These are phyloP conservation scores for Patella ulyssiponensis DNA, from an alignment of 2,888 invertebrate species.

Conservation along the genomic window DNA sequence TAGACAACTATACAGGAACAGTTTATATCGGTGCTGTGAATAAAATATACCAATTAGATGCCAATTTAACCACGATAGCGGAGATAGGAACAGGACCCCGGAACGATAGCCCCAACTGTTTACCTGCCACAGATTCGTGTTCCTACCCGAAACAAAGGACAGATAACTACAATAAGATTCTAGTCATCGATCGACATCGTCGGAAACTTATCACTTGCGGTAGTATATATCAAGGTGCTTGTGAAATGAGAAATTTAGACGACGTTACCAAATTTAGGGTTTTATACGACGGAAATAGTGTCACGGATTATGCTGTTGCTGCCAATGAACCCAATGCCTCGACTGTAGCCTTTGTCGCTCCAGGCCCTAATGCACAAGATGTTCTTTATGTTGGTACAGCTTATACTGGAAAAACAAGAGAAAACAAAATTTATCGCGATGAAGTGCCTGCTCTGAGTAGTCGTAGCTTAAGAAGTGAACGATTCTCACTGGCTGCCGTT, in stretches of 20 bases:
- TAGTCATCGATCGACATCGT: conserved; percentile 56
- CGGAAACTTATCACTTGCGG: conserved; percentile 67
- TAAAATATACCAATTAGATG: conserved; percentile 90
- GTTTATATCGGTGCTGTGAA: conserved; percentile 80
- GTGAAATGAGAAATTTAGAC: conserved; percentile 57
- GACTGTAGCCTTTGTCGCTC: conserved; percentile 96
- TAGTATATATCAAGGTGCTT: conserved; percentile 66
- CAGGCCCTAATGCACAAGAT: conserved; percentile 75
- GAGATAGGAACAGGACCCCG: conserved; percentile 76
- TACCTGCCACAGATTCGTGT: conserved; percentile 70
- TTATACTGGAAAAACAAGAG: conserved; percentile 50
- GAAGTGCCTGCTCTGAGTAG: conserved; percentile 96
- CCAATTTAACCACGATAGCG: conserved; percentile 86
- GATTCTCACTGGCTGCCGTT: conserved; percentile 47
- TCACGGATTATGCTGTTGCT: conserved; percentile 78
- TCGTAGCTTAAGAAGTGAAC: conserved; percentile 48
- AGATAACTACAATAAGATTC: conserved; percentile 65
- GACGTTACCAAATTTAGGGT: conserved; percentile 49
- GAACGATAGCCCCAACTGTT: conserved; percentile 91
- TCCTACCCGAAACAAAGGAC: conserved; percentile 43
- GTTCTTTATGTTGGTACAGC: conserved; percentile 96
- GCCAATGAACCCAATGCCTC: conserved; percentile 95
- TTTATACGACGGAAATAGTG: conserved; percentile 42
- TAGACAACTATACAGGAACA: conserved; percentile 40
- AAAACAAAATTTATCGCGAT: conserved; percentile 51